phyloP scores from a whole-genome alignment of 2,888 invertebrate species.

The Zelleria hepariella region DNA sequence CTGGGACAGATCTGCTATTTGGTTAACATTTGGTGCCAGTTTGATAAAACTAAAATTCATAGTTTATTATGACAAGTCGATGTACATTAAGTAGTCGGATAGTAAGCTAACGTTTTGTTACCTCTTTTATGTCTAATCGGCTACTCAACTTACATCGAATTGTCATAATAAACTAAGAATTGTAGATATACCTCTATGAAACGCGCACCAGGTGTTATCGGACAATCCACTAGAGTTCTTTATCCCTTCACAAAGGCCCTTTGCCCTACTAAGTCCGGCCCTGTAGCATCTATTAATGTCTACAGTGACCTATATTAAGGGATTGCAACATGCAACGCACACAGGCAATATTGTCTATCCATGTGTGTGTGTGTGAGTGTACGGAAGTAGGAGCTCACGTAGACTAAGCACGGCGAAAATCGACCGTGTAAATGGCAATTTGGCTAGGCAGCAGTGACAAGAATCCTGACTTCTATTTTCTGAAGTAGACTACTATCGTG shows the following conservation, averaged over 20 bases:
- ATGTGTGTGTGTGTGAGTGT: background rate
- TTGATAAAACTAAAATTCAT: no score
- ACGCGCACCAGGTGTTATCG: background rate
- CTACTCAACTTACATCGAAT: no score
- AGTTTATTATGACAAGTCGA: no score
- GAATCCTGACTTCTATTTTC: no score
- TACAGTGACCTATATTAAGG: slow-evolving; percentile 64
- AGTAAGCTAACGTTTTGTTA: no score
- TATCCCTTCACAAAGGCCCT: background rate
- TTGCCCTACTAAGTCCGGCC: slow-evolving; percentile 22
- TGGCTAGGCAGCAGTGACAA: no score
- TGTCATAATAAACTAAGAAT: no score
- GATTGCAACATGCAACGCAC: slow-evolving; percentile 65
- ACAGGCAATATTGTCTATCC: slow-evolving; percentile 16
- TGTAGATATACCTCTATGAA: background rate
- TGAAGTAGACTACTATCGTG: no score
- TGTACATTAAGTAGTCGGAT: no score
- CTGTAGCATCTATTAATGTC: slow-evolving; percentile 66
- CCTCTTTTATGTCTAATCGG: no score
- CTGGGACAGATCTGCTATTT: background rate
- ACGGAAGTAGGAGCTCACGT: background rate
- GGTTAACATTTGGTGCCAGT: background rate
- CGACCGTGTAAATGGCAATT: no score
- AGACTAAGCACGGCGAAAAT: no score
- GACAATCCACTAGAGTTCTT: background rate